Percentiles rank a stretch among this genome's conserved stretches.
Conservation (phyloP, 1,140 invertebrate genomes). For the Drosophila bocki region DNA sequence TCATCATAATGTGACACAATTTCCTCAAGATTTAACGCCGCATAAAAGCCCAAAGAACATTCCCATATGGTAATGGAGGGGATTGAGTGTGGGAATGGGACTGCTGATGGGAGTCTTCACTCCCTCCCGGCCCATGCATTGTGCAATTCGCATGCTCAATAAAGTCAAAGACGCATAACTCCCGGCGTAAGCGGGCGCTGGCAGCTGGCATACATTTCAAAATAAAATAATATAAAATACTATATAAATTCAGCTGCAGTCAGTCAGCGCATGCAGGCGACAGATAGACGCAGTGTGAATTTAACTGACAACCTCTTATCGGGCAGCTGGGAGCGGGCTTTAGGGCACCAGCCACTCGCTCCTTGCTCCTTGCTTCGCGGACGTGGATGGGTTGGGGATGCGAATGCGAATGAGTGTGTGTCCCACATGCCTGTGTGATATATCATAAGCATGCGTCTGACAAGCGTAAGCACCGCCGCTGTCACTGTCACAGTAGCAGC, state of each 20-base stretch:
- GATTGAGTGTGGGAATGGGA: slow-evolving; percentile 28
- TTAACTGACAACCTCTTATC: slow-evolving; percentile 66
- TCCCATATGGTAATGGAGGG: slow-evolving; percentile 54
- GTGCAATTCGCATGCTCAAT: slow-evolving; percentile 74
- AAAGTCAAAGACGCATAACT: slow-evolving; percentile 75
- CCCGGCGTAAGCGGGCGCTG: slow-evolving; percentile 33
- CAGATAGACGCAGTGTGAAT: slow-evolving; percentile 53
- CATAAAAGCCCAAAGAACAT: slow-evolving; percentile 59
- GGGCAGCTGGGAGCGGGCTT: slow-evolving; percentile 31
- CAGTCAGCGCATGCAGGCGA: slow-evolving; percentile 53
- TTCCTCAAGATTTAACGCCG: slow-evolving; percentile 81
- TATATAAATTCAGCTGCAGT: slow-evolving; percentile 65
- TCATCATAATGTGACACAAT: slow-evolving; percentile 83
- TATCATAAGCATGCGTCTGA: slow-evolving; percentile 79
- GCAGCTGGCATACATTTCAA: slow-evolving; percentile 71
- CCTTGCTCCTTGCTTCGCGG: slow-evolving; percentile 13
- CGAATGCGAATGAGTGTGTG: slow-evolving; percentile 25
- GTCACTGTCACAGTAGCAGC: slow-evolving; percentile 71
- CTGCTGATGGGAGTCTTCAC: slow-evolving; percentile 10
- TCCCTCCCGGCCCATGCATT: slow-evolving; percentile 34
- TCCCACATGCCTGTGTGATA: slow-evolving; percentile 57
- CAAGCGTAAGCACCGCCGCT: slow-evolving; percentile 79
- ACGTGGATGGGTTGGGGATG: slow-evolving; percentile 4
- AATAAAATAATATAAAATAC: slow-evolving; percentile 68
- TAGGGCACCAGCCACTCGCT: slow-evolving; percentile 23